Base-by-base conservation (phyloP, 35 echinoderm and acorn worm species). In the Hemicentrotus pulcherrimus region DNA sequence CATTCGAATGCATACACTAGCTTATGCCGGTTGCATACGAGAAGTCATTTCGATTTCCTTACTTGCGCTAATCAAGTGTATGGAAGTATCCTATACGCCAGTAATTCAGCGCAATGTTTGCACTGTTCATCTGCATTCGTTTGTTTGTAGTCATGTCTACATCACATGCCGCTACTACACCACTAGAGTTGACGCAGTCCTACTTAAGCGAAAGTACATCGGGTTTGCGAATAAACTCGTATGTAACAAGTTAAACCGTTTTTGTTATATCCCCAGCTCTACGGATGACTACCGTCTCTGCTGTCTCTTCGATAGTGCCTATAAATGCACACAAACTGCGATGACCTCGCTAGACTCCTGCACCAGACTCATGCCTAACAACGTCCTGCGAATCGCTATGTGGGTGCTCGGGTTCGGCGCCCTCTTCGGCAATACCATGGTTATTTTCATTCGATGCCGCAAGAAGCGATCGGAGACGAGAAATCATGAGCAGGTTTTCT, bases 401-500 rank as follows among this genome's bases (percentile, higher is more conserved):
- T 86, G 94, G 94, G 70, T 95, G 9, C 32, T 95, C 11, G 95
- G 95, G 31, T 58, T 89, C 47, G 32, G 86, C 30, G 86, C 95
- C 11, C 33, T 91, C 35, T 33, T 95, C 7, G 86, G 94, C 28
- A 91, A 95, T 31, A 41, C 32, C 31, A 87, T 95, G 48, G 95
- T 95, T 3, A 91, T 95, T 31, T 32, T 95, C 52, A 33, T 85
- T n/a, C 95, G 95, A 18, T 48, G 32, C 30, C 46, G 86, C 3
- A 47, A 91, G 9, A 19, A 60, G 87, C 31, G 59, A 89, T 59
- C n/a, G 13, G 6, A n/a, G 9, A 33, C 16, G 47, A 91, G 88
- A 46, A 61, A 65, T 10, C 86, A 86, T 0, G 95, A 97, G 47
- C 19, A 87, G 1, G 47, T 97, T 19, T 86, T 96, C n/a, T 95